Base-by-base conservation (phyloP, 2,113 vertebrate species). In the Mormoops blainvillei region DNA sequence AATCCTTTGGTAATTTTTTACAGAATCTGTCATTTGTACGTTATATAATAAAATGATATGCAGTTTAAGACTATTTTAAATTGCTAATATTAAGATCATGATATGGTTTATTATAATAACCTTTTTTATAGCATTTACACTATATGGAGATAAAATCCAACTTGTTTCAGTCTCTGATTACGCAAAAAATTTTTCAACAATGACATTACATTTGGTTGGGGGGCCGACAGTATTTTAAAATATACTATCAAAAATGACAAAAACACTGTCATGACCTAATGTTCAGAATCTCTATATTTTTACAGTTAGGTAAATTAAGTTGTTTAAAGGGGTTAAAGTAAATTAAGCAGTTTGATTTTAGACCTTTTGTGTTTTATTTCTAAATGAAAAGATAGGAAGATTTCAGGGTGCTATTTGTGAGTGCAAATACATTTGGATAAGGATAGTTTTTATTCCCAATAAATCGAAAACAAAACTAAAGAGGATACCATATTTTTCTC, bases 261-360 rank as follows among this genome's bases (percentile, higher is more conserved):
- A 91, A 58, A 14, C 2, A 28, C 33, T 94, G 87, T 78, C 43
- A 71, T 19, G 28, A 78, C n/a, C 78, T 92, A 92, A 87, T 52
- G 58, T 38, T 96, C 38, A 89, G 50, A 94, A 92, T 87, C 94
- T 65, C 90, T 67, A 52, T 3, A 95, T 52, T 89, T n/a, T 73
- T 80, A 10, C 50, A 96, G 80, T 76, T 77, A 87, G 41, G 26
- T 56, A 91, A 95, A 84, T 94, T 74, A 85, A 84, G 50, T 9
- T 16, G 12, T 52, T 93, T 93, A 61, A 89, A 73, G 67, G 71
- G 50, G 50, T 43, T 56, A 43, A 86, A 45, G n/a, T 45, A 95
- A 96, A 92, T 61, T 76, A 85, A 87, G 48, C 8, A 2, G 8
- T 58, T 95, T 94, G 76, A 87, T 94, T 91, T 91, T 80, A 91